These are phyloP conservation scores for Loris lydekkerianus DNA, from an alignment of 2,797 vertebrate species.

Conservation along the genomic window DNA sequence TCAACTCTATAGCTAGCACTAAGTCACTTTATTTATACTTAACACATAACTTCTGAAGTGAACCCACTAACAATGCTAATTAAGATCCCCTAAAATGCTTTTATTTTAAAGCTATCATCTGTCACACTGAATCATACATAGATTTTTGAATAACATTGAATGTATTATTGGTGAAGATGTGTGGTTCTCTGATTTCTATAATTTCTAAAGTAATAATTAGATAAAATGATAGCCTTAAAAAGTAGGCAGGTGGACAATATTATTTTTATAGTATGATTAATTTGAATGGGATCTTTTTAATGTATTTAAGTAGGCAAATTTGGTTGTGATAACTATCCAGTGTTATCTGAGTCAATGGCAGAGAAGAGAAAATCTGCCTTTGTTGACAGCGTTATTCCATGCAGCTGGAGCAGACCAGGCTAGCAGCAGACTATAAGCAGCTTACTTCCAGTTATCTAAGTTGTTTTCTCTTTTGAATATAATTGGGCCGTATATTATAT, in stretches of 20 bases:
- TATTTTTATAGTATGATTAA: conserved; percentile 1
- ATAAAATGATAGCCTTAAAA: neutral
- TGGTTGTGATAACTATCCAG: conserved; percentile 56
- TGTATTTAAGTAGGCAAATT: conserved; percentile 69
- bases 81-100: neutral
- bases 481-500: conserved; percentile 3
- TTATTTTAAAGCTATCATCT: neutral
- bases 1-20: neutral
- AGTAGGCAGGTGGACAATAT: neutral
- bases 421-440: conserved; percentile 56
- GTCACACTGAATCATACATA: neutral
- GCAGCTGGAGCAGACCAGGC: conserved; percentile 55
- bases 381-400: conserved; percentile 52
- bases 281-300: conserved; percentile 36
- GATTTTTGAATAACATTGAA: neutral
- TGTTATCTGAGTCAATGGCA: conserved; percentile 65
- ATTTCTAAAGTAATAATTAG: neutral
- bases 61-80: neutral
- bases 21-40: neutral
- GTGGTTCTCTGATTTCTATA: neutral
- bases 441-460: conserved; percentile 2
- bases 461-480: neutral
- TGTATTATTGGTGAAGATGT: neutral
- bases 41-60: neutral
- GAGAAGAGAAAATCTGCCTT: conserved; percentile 67